phyloP scores from a whole-genome alignment of 1,140 invertebrate species.

The Chelonus insularis region DNA sequence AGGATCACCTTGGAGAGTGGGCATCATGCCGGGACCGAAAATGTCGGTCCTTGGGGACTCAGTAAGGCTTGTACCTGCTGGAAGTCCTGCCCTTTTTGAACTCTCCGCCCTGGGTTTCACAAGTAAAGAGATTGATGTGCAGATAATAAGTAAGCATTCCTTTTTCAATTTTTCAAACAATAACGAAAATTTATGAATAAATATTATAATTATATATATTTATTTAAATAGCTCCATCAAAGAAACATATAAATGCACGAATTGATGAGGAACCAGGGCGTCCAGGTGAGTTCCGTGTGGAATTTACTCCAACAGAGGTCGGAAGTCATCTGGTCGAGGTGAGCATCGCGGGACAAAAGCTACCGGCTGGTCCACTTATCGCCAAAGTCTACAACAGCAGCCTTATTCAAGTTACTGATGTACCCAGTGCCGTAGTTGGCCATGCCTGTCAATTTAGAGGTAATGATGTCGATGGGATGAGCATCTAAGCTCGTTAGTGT shows the following conservation, averaged over 20 bases:
- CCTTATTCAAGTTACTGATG: conserved; percentile 88
- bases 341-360: conserved; percentile 80
- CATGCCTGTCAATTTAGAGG: conserved; percentile 93
- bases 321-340: conserved; percentile 90
- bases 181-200: neutral
- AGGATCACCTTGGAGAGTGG: conserved; percentile 90
- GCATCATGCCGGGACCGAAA: conserved; percentile 77
- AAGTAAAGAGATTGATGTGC: conserved; percentile 59
- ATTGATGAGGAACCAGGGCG: conserved; percentile 75
- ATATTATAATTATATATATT: conserved; percentile 19
- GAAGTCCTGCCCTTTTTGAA: conserved; percentile 83
- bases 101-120: conserved; percentile 72
- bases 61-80: conserved; percentile 83
- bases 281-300: conserved; percentile 80
- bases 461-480: no score
- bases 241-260: conserved; percentile 69
- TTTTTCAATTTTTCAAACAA: neutral
- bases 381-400: conserved; percentile 93
- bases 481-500: no score
- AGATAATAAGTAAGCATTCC: conserved; percentile 52
- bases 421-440: conserved; percentile 87
- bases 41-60: conserved; percentile 80
- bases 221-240: conserved; percentile 73
- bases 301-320: conserved; percentile 89
- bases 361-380: conserved; percentile 82